Percentiles rank a stretch among this genome's conserved stretches.
Conservation (phyloP, 2,888 invertebrate genomes). For the Scotopteryx bipunctaria region DNA sequence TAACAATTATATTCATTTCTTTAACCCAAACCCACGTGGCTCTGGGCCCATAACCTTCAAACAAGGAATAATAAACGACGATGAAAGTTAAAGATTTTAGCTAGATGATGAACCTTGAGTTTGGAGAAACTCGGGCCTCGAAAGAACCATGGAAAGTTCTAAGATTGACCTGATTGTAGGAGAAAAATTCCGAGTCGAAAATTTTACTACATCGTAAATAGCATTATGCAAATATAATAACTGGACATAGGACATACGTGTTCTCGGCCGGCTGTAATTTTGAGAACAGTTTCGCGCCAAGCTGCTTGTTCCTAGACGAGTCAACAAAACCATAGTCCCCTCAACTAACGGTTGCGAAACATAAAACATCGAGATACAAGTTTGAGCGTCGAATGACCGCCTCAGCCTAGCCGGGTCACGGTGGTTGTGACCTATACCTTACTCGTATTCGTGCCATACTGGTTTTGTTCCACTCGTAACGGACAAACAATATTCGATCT, state of each 20-base stretch:
- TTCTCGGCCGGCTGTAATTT: too few relatives aligned
- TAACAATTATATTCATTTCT: constrained; percentile 44
- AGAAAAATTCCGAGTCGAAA: too few relatives aligned
- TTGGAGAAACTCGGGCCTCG: neutral
- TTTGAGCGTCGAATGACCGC: constrained; percentile 54
- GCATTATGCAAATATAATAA: too few relatives aligned
- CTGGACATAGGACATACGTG: too few relatives aligned
- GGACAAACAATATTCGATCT: constrained; percentile 48
- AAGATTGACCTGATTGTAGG: neutral
- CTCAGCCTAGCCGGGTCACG: constrained; percentile 62
- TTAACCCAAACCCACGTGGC: constrained; percentile 30
- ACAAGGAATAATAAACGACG: neutral
- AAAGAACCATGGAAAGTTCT: constrained; percentile 1
- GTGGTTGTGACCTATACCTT: constrained; percentile 70
- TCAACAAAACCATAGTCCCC: constrained; percentile 28
- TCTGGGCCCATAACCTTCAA: constrained; percentile 10
- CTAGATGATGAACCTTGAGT: neutral
- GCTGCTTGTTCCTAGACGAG: constrained; percentile 13
- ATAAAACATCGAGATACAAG: constrained; percentile 53
- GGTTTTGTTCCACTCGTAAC: constrained; percentile 57
- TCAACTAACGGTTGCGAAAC: constrained; percentile 52
- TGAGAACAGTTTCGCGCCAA: constrained; percentile 1
- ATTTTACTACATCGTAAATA: too few relatives aligned
- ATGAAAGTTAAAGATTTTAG: neutral
- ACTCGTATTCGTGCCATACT: constrained; percentile 72